These are phyloP conservation scores for Scaptomyza polygonia DNA, from an alignment of 2,888 invertebrate genomes.

Conservation along the genomic window DNA sequence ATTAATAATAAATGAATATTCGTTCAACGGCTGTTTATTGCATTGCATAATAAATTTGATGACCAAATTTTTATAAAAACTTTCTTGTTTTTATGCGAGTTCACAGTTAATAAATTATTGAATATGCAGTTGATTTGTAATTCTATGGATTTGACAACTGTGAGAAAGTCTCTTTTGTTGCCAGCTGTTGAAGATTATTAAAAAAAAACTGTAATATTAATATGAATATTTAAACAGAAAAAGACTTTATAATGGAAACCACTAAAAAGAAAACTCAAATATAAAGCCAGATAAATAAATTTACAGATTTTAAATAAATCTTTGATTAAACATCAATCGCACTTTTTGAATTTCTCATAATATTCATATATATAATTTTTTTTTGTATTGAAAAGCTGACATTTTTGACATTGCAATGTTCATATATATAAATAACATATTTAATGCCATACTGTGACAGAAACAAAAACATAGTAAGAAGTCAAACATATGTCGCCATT, in stretches of 20 bases:
- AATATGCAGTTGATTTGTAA: conserved; percentile 28
- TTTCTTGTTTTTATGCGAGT: neutral
- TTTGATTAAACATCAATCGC: neutral
- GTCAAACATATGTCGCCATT: conserved; percentile 18
- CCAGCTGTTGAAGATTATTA: neutral
- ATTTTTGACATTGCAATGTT: conserved; percentile 16
- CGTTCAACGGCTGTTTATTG: neutral
- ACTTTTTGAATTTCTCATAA: neutral
- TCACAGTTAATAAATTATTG: conserved; percentile 11
- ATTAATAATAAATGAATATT: conserved; percentile 16
- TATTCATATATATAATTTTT: conserved; percentile 11
- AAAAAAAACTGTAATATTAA: neutral
- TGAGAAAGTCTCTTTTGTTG: conserved; percentile 11
- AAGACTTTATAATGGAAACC: neutral
- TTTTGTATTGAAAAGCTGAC: conserved; percentile 7
- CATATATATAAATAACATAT: conserved; percentile 21
- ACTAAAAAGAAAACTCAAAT: neutral
- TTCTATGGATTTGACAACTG: conserved; percentile 9
- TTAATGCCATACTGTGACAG: conserved; percentile 9
- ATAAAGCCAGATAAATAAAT: neutral
- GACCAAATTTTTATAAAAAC: no score
- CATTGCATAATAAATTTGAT: neutral
- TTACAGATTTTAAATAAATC: neutral
- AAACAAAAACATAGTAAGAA: conserved; percentile 10
- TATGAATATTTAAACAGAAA: neutral